These are phyloP conservation scores for Oncorhynchus mykiss DNA, from an alignment of 2,113 vertebrate genomes.

Conservation along the genomic window DNA sequence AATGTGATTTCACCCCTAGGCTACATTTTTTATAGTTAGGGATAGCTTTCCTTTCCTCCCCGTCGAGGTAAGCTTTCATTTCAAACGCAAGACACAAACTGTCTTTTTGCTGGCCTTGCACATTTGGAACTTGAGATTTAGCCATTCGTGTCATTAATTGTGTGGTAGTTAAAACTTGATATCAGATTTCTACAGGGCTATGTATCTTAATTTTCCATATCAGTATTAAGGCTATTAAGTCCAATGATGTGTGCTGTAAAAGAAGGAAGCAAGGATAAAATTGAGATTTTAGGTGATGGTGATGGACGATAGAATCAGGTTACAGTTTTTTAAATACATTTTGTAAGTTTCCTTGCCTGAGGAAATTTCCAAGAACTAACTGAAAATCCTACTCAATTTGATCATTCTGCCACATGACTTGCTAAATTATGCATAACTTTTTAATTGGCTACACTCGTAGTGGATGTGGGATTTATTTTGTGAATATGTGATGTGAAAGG, in stretches of 20 bases:
- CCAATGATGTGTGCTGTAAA: constrained; percentile 10
- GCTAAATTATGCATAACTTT: constrained; percentile 76
- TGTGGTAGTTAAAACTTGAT: no score
- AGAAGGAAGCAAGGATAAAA: neutral
- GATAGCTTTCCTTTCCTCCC: constrained; percentile 48
- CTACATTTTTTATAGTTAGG: constrained; percentile 67
- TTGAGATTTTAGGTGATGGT: constrained; percentile 28
- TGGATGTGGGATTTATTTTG: constrained; percentile 51
- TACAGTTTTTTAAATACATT: constrained; percentile 19
- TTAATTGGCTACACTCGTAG: constrained; percentile 67
- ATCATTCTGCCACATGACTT: constrained; percentile 62
- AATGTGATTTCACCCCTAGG: constrained; percentile 65
- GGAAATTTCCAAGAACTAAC: constrained; percentile 47
- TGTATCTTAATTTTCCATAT: constrained; percentile 43
- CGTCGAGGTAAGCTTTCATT: constrained; percentile 61
- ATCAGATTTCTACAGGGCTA: constrained; percentile 14
- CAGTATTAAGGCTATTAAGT: constrained; percentile 3
- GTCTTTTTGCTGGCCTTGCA: constrained; percentile 66
- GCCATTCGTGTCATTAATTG: constrained; percentile 8
- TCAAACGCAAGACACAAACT: constrained; percentile 40
- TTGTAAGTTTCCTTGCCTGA: constrained; percentile 17
- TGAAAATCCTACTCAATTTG: constrained; percentile 59
- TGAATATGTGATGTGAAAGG: constrained; percentile 57
- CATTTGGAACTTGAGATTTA: constrained; percentile 53
- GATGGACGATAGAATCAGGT: constrained; percentile 30